phyloP scores from a whole-genome alignment of 2,797 vertebrate genomes.

The Sebastes iracundus region DNA sequence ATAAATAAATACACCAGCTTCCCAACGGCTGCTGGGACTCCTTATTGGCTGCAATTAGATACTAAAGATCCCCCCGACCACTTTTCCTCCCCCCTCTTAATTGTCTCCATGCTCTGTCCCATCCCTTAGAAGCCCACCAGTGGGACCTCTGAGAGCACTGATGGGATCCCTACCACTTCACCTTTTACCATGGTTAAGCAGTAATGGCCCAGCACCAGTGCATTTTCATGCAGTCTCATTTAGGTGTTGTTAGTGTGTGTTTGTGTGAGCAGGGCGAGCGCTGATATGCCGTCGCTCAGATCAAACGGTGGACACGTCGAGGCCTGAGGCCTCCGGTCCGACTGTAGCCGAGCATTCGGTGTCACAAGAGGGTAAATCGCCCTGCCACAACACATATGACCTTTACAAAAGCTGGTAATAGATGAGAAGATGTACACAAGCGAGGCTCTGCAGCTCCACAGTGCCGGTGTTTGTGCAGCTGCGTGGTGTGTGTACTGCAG shows the following conservation, averaged over 20 bases:
- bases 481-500: conserved; percentile 51
- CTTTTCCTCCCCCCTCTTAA: not conserved
- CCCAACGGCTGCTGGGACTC: not conserved
- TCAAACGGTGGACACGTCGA: conserved; percentile 12
- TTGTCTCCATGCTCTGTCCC: not conserved
- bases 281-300: not conserved
- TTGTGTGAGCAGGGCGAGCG: not conserved
- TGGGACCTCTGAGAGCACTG: conserved; percentile 10
- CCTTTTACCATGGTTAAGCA: conserved; percentile 14
- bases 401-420: conserved; percentile 41
- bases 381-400: conserved; percentile 12
- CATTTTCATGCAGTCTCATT: not conserved
- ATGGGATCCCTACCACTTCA: conserved; percentile 2
- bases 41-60: conserved; percentile 35
- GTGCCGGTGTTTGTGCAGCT: conserved; percentile 78
- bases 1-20: not conserved
- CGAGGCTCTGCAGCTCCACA: conserved; percentile 7
- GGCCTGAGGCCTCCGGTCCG: conserved; percentile 1
- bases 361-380: conserved; percentile 30
- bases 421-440: conserved; percentile 48
- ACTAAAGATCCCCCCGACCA: not conserved
- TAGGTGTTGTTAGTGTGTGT: not conserved
- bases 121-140: not conserved
- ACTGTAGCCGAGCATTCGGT: conserved; percentile 14
- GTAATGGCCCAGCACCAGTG: not conserved